phyloP scores from a whole-genome alignment of 2,113 vertebrate genomes.

The Microcebus griseorufus region DNA sequence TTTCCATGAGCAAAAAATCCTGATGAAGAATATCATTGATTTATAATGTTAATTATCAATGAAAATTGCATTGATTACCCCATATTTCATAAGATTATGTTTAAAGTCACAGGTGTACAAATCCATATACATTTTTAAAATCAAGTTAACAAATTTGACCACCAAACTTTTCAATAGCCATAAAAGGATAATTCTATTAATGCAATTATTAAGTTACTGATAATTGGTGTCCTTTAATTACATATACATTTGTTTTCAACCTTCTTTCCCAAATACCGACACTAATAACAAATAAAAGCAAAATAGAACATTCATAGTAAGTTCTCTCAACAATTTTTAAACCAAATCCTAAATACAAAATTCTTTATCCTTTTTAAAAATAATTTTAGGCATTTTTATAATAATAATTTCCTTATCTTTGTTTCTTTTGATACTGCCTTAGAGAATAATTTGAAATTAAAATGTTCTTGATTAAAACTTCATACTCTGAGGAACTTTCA shows the following conservation, averaged over 20 bases:
- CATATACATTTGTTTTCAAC: background rate
- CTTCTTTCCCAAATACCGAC: background rate
- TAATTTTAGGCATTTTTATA: constrained; percentile 37
- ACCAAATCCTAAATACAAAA: constrained; percentile 64
- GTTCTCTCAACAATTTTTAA: constrained; percentile 55
- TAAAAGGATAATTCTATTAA: background rate
- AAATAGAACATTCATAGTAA: constrained; percentile 46
- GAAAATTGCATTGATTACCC: background rate
- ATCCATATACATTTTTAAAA: background rate
- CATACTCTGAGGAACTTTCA: constrained; percentile 66
- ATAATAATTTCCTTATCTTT: constrained; percentile 60
- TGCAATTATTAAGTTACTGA: background rate
- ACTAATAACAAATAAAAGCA: constrained; percentile 57
- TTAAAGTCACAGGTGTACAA: background rate
- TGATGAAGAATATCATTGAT: background rate
- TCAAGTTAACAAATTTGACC: background rate
- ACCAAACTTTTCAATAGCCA: background rate
- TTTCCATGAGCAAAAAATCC: background rate
- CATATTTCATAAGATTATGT: background rate
- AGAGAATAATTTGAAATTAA: constrained; percentile 72
- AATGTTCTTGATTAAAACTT: constrained; percentile 79
- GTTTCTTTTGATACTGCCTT: constrained; percentile 72
- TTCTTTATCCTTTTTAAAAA: constrained; percentile 50
- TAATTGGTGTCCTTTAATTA: background rate
- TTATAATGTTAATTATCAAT: background rate